Evolutionary conservation across 2,113 vertebrate genomes (phyloP), one percentile per base, ranked within the genome.

Genomic region (Albula glossodonta): DNA sequence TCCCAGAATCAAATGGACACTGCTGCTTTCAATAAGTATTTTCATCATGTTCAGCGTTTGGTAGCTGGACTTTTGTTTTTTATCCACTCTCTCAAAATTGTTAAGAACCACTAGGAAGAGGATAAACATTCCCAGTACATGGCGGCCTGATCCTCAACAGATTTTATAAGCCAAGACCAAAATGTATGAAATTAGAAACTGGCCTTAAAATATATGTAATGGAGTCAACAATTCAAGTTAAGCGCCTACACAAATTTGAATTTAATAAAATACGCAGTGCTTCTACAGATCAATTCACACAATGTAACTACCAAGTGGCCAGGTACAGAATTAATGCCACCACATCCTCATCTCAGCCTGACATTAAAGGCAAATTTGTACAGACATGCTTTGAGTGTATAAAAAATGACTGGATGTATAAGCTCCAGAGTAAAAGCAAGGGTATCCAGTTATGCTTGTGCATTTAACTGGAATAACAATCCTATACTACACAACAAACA

Each of bases 11-110:
- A 4, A 88, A 89, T 87, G 79, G 51, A 83, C 78, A 74, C 53
- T 91, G 88, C 92, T 92, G 92, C 88, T 91, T 92, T 82, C 90
- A 93, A 92, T 91, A 92, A 92, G 80, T 88, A 85, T 87, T 89
- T 91, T 90, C 86, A 90, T 92, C 88, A 87, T 86, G 87, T 74
- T 87, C 85, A 87, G 86, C 86, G 70, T 84, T 88, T 89, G 87
- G 81, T 89, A 85, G 31, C 31, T 41, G 31, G 31, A 41, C 31
- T 41, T 1, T 84, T 91, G 85, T 90, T 90, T 86, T 93, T 87
- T 79, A 87, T 90, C 86, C 89, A 85, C 53, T 89, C 85, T 91
- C 93, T 88, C 87, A 84, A 87, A 91, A 89, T 88, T 89, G 82
- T 86, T 85, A 87, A 83, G 89, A 85, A 77, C 63, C 87, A 86